These are phyloP conservation scores for Scomberomorus guttatus DNA, from an alignment of 2,797 vertebrate species.

Conservation along the genomic window DNA sequence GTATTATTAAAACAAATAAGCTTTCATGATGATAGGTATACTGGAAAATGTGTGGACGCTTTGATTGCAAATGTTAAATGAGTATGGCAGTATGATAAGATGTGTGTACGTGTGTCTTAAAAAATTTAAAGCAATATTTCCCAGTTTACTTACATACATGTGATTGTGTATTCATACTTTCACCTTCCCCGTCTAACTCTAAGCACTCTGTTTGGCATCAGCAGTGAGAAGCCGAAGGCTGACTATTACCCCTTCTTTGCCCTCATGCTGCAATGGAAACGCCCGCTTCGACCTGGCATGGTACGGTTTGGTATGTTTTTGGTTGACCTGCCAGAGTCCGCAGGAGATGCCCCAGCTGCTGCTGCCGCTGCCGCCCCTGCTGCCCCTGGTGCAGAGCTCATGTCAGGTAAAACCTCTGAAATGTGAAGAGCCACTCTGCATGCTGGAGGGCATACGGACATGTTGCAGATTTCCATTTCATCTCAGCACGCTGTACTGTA, in stretches of 20 bases:
- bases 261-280: conserved; percentile 86
- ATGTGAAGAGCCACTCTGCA: conserved; percentile 30
- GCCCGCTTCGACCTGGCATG: conserved; percentile 65
- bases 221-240: conserved; percentile 78
- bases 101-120: background rate
- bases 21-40: background rate
- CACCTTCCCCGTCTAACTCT: conserved; percentile 54
- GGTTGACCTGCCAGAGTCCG: conserved; percentile 73
- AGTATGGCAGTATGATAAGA: conserved; percentile 1
- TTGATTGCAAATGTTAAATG: background rate
- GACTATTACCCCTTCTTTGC: conserved; percentile 83
- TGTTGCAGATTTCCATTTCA: conserved; percentile 29
- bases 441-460: conserved; percentile 12
- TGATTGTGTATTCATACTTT: background rate
- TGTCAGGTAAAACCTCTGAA: conserved; percentile 90
- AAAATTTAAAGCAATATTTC: conserved; percentile 4
- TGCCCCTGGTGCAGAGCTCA: conserved; percentile 91
- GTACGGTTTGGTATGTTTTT: conserved; percentile 85
- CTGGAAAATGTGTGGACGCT: conserved; percentile 16
- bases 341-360: conserved; percentile 88
- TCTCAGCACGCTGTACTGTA: conserved; percentile 6
- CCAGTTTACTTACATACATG: background rate
- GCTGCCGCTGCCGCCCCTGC: conserved; percentile 85
- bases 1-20: background rate
- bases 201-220: conserved; percentile 72